These are phyloP conservation scores for Alouatta palliata DNA, from an alignment of 2,113 vertebrate genomes.

Conservation along the genomic window DNA sequence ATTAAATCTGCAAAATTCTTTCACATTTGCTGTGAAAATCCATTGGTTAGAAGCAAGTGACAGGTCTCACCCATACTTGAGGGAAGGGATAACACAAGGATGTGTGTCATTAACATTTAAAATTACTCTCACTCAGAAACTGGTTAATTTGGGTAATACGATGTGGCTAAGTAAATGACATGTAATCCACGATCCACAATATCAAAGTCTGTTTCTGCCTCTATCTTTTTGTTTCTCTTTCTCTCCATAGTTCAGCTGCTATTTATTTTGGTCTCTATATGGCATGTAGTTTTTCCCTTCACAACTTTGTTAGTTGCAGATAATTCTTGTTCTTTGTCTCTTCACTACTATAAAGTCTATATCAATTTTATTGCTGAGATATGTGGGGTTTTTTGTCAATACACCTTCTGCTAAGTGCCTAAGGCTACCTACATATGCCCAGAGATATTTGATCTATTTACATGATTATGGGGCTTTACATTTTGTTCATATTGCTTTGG, in stretches of 20 bases:
- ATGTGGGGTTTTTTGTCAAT: not conserved
- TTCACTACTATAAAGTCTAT: not conserved
- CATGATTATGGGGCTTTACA: not conserved
- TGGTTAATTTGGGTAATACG: not conserved
- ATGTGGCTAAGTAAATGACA: not conserved
- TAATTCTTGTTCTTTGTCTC: not conserved
- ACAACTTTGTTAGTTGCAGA: not conserved
- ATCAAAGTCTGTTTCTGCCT: not conserved
- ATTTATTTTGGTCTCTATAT: not conserved
- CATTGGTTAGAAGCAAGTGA: not conserved
- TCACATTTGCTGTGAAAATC: not conserved
- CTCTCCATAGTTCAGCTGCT: not conserved
- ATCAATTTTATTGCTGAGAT: not conserved
- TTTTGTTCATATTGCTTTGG: slow-evolving; percentile 19
- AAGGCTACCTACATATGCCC: no score
- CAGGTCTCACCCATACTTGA: not conserved
- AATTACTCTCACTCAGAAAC: not conserved
- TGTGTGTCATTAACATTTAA: not conserved
- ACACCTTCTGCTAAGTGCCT: not conserved
- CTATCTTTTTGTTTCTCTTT: not conserved
- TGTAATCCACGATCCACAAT: not conserved
- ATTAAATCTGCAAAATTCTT: not conserved
- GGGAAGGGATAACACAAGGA: not conserved
- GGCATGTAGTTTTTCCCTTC: not conserved
- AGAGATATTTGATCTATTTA: not conserved